Evolutionary conservation across 2,888 invertebrate species (phyloP).

Genomic region (Lapara coniferarum): DNA sequence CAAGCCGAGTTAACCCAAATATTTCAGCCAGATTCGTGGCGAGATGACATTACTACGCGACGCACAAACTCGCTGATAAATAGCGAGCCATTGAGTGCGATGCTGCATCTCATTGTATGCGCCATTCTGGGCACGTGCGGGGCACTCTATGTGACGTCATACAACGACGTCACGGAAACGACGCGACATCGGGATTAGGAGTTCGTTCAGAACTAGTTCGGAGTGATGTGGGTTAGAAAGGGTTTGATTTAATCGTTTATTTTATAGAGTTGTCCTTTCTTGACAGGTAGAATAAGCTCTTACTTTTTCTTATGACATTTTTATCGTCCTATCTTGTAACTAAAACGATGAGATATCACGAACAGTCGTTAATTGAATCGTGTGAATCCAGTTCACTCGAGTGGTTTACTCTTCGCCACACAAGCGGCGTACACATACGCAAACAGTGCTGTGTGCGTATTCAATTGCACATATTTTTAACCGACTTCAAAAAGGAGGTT

Average conservation of each 20-base stretch:
- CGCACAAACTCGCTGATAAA: constrained; percentile 27
- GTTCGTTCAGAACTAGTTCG: neutral
- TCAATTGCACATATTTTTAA: neutral
- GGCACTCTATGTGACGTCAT: neutral
- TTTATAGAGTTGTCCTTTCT: too few relatives aligned
- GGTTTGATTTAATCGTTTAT: too few relatives aligned
- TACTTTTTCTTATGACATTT: too few relatives aligned
- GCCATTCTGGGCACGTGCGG: constrained; percentile 26
- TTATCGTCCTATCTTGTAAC: too few relatives aligned
- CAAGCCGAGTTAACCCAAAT: neutral
- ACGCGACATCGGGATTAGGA: neutral
- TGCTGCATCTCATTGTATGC: constrained; percentile 25
- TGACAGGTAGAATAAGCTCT: too few relatives aligned
- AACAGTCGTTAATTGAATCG: too few relatives aligned
- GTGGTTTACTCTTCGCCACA: too few relatives aligned
- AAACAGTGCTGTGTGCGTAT: constrained; percentile 6
- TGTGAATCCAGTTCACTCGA: too few relatives aligned
- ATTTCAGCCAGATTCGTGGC: neutral
- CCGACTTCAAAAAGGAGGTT: too few relatives aligned
- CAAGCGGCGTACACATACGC: constrained; percentile 6
- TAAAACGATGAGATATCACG: too few relatives aligned
- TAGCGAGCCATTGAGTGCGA: constrained; percentile 26
- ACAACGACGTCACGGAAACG: neutral
- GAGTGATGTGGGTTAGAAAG: neutral
- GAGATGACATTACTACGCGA: constrained; percentile 19